A percentile compares a stretch with the other conserved stretches of the same genome.
Evolutionary conservation across 2,113 vertebrate genomes (phyloP).

Genomic region (Meles meles): DNA sequence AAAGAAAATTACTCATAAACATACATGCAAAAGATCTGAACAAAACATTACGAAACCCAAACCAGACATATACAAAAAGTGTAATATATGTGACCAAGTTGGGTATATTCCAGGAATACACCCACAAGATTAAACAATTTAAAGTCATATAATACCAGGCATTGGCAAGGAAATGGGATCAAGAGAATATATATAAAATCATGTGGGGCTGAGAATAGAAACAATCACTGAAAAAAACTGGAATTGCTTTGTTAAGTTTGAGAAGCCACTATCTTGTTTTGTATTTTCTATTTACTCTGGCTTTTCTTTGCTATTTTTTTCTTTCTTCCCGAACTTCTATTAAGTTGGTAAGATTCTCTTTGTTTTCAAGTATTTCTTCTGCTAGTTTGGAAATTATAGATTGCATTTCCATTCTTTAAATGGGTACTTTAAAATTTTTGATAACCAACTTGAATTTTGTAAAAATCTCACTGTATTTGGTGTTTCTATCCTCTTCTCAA

Average conservation of each 20-base stretch:
- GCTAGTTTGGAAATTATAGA: neutral
- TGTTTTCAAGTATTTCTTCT: neutral
- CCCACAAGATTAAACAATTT: neutral
- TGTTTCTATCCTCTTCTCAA: neutral
- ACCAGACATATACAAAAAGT: neutral
- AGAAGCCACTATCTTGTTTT: neutral
- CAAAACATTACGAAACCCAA: constrained; percentile 36
- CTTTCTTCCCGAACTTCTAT: neutral
- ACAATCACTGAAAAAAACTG: neutral
- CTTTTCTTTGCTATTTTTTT: neutral
- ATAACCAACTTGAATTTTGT: neutral
- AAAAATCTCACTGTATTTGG: neutral
- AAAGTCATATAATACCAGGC: neutral
- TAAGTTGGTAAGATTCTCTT: neutral
- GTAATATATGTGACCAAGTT: neutral
- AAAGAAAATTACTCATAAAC: constrained; percentile 36
- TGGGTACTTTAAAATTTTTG: neutral
- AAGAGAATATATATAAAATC: neutral
- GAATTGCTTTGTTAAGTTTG: neutral
- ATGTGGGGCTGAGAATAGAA: neutral
- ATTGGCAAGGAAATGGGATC: neutral
- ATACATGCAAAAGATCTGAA: neutral
- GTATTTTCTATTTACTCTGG: neutral
- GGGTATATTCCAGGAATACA: neutral
- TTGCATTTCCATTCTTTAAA: constrained; percentile 21